Evolutionary conservation across 2,797 vertebrate species (phyloP).

Genomic region (Gouania willdenowi): DNA sequence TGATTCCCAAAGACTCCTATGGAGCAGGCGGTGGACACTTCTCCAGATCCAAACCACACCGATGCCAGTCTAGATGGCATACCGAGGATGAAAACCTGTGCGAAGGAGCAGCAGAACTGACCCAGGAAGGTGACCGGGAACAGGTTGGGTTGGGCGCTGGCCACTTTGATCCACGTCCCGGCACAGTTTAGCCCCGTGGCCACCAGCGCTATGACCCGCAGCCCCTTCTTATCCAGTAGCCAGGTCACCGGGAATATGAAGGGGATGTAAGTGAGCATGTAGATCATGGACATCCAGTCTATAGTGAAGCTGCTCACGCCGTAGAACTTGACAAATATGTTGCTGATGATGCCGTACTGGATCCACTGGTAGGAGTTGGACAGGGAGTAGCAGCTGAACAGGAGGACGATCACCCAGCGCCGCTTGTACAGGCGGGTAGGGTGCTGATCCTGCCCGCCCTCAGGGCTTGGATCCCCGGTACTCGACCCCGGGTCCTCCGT

Average conservation of each 20-base stretch:
- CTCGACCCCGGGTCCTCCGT: background rate
- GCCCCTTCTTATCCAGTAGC: conserved; percentile 87
- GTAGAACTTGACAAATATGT: conserved; percentile 89
- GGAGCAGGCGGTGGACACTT: conserved; percentile 96
- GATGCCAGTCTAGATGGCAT: conserved; percentile 91
- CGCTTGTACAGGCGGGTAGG: conserved; percentile 72
- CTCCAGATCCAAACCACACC: conserved; percentile 92
- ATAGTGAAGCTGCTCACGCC: conserved; percentile 76
- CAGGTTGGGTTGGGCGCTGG: conserved; percentile 77
- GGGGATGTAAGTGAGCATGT: conserved; percentile 94
- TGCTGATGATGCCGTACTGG: conserved; percentile 93
- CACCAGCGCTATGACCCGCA: conserved; percentile 84
- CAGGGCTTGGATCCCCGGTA: background rate
- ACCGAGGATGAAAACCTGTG: conserved; percentile 95
- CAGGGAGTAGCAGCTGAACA: conserved; percentile 92
- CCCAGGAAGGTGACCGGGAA: conserved; percentile 87
- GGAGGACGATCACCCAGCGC: conserved; percentile 82
- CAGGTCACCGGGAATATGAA: conserved; percentile 94
- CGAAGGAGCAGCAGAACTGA: conserved; percentile 82
- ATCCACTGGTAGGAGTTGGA: conserved; percentile 97
- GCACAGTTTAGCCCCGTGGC: conserved; percentile 86
- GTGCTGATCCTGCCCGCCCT: background rate
- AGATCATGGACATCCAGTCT: conserved; percentile 95
- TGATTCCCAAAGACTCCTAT: conserved; percentile 95
- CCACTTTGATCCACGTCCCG: conserved; percentile 92